phyloP scores from a whole-genome alignment of 1,140 invertebrate species.

The Drosophila nasuta region DNA sequence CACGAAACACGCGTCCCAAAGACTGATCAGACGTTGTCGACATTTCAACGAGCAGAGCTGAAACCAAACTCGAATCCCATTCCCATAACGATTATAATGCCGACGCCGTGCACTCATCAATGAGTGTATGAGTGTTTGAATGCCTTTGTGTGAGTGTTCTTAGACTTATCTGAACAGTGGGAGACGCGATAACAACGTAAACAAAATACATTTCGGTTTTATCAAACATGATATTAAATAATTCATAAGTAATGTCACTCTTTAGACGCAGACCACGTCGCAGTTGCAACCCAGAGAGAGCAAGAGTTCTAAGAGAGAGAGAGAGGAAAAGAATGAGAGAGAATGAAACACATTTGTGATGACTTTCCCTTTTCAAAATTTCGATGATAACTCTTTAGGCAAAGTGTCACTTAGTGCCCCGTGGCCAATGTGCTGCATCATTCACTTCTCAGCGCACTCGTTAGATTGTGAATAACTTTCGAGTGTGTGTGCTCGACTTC shows the following conservation, averaged over 20 bases:
- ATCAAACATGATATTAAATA: constrained; percentile 34
- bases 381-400: constrained; percentile 9
- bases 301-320: too few species aligned
- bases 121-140: background rate
- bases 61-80: constrained; percentile 47
- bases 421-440: constrained; percentile 22
- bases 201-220: constrained; percentile 23
- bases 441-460: constrained; percentile 1
- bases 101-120: constrained; percentile 3
- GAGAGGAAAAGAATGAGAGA: background rate
- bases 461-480: constrained; percentile 4
- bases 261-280: constrained; percentile 29
- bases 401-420: constrained; percentile 7
- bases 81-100: constrained; percentile 5
- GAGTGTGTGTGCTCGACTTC: background rate
- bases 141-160: background rate
- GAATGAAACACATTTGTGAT: background rate
- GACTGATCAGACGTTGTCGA: constrained; percentile 55
- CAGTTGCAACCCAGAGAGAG: background rate
- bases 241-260: constrained; percentile 11
- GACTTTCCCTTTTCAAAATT: constrained; percentile 40
- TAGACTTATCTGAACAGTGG: background rate
- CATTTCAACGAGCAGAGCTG: constrained; percentile 21
- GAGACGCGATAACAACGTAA: constrained; percentile 13
- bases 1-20: constrained; percentile 53